phyloP scores from a whole-genome alignment of 2,113 vertebrate genomes.

The Ursus arctos region DNA sequence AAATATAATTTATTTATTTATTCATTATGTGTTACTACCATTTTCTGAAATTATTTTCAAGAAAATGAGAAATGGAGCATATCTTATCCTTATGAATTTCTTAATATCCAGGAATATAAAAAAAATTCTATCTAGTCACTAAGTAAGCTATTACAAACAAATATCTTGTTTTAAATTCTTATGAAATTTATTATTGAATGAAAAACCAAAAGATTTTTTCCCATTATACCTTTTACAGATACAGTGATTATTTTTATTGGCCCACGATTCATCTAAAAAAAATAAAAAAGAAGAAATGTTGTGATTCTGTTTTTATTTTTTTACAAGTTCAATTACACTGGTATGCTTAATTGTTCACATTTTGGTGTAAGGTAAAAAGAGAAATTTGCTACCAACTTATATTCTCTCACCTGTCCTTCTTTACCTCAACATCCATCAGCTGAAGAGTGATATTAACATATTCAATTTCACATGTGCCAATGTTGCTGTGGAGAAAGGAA shows the following conservation, averaged over 20 bases:
- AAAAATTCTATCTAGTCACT: background rate
- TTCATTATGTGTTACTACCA: background rate
- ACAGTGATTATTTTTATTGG: background rate
- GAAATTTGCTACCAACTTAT: background rate
- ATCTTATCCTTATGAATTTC: background rate
- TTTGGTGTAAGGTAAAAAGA: background rate
- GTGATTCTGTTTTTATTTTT: background rate
- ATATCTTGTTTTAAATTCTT: background rate
- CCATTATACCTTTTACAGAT: background rate
- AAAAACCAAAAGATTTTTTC: background rate
- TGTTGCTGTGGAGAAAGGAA: background rate
- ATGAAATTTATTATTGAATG: constrained; percentile 15
- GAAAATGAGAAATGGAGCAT: constrained; percentile 28
- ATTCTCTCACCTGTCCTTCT: background rate
- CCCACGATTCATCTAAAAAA: background rate
- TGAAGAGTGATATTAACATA: background rate
- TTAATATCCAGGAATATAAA: constrained; percentile 25
- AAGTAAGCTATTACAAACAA: background rate
- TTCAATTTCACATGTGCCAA: background rate
- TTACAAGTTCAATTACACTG: background rate
- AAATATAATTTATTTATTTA: background rate
- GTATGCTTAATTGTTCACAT: background rate
- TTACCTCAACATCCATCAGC: background rate
- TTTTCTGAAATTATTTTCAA: constrained; percentile 43
- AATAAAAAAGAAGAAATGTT: background rate